Base-by-base conservation (phyloP, 2,888 invertebrate species). In the Xylota segnis region DNA sequence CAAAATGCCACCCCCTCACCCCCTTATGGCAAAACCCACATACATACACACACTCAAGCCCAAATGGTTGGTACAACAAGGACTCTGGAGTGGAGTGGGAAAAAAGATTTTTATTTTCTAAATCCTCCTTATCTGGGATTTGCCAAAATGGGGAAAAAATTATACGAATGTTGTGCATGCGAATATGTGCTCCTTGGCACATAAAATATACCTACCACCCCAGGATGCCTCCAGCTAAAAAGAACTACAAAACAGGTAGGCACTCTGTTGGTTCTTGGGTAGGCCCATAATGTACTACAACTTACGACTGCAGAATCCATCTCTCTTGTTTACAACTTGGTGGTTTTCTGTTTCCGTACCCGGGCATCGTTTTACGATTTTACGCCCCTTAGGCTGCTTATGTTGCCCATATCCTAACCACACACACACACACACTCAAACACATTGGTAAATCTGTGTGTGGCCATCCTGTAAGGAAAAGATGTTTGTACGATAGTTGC, bases 401-500 rank as follows among this genome's bases (percentile, higher is more conserved):
- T 27, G 16, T 34, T 14, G 12, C 14, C 29, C 23, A 9, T 9
- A 5, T 14, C 50, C 47, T n/a, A 2, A 23, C 10, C 27, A 14
- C 40, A 23, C 23, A 23, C 40, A 45, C 16, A 37, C 37, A 37
- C 37, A 37, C 16, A 45, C 45, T n/a, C 5, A 4, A 23, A 3
- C 23, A 12, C 4, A 9, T 52, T 52, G 37, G 37, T 37, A 61
- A 61, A 72, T 72, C 59, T 61, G 18, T 34, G 47, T 4, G 10
- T 7, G 16, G 29, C 29, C 43, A 29, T 12, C n/a, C 12, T 18
- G 14, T 32, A 6, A 14, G 23, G 12, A 58, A 59, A 66, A 59
- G 68, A 61, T 81, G 54, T 66, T 65, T 45, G 52, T 45, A 27
- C 82, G 82, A 82, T 81, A 77, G 86, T 82, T 86, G 86, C 81